Conservation (phyloP, 2,113 vertebrate species). For the Ia io region DNA sequence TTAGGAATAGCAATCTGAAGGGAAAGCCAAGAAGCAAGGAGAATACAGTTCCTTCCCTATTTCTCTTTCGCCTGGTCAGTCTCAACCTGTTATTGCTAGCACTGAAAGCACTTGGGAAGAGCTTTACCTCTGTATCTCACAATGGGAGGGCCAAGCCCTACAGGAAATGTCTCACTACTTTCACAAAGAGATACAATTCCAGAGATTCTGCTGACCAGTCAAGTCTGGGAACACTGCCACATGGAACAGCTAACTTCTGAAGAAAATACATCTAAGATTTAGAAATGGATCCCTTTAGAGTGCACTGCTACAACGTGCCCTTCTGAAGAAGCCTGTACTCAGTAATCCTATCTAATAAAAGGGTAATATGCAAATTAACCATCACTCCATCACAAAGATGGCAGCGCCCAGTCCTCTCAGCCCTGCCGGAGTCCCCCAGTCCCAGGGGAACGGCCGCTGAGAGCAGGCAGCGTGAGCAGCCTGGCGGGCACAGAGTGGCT, state of each 20-base stretch:
- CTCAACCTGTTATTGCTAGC: neutral
- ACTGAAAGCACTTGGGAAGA: neutral
- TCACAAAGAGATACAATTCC: conserved; percentile 2
- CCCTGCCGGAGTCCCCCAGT: too few relatives aligned
- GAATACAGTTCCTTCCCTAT: neutral
- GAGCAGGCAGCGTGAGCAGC: too few relatives aligned
- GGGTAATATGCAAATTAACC: too few relatives aligned
- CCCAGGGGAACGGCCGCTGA: too few relatives aligned
- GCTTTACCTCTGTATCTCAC: neutral
- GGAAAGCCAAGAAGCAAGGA: neutral
- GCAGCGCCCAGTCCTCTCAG: too few relatives aligned
- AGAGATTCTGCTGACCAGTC: neutral
- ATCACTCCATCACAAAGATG: too few relatives aligned
- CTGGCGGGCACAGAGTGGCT: too few relatives aligned
- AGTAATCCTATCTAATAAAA: neutral
- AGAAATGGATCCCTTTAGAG: neutral
- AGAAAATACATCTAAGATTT: conserved; percentile 29
- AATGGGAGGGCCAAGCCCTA: neutral
- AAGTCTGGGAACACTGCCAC: neutral
- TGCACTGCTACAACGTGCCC: neutral
- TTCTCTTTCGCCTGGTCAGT: neutral
- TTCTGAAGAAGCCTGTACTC: neutral
- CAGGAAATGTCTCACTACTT: neutral
- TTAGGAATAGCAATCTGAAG: neutral
- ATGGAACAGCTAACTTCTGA: neutral